A percentile compares a stretch with the other conserved stretches of the same genome.
Evolutionary conservation across 2,888 invertebrate genomes (phyloP).

Genomic region (Pelosia muscerda): DNA sequence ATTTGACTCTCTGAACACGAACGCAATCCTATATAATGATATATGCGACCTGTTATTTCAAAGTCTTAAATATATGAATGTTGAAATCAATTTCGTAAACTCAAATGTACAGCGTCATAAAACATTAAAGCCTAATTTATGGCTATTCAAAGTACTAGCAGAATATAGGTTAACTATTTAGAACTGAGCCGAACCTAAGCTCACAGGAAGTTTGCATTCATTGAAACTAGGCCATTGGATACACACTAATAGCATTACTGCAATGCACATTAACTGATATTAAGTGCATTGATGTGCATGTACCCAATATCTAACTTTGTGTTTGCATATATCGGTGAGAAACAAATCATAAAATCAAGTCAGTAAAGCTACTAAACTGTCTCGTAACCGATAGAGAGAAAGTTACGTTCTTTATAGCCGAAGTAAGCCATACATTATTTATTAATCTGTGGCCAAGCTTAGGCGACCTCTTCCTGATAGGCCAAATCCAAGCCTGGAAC

Average conservation of each 20-base stretch:
- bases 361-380: not conserved
- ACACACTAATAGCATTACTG: slow-evolving; percentile 27
- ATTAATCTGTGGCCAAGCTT: no score
- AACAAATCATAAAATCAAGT: no score
- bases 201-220: slow-evolving; percentile 57
- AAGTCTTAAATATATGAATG: slow-evolving; percentile 1
- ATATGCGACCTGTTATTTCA: not conserved
- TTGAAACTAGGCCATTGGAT: slow-evolving; percentile 52
- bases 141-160: slow-evolving; percentile 32
- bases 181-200: slow-evolving; percentile 51
- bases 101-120: not conserved
- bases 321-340: no score
- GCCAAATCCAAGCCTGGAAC: not conserved
- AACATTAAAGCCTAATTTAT: slow-evolving; percentile 16
- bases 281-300: slow-evolving; percentile 14
- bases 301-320: not conserved
- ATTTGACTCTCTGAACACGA: no score
- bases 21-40: not conserved
- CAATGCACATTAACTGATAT: slow-evolving; percentile 22
- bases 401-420: no score
- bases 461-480: not conserved
- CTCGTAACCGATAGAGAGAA: not conserved
- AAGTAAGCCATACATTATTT: no score
- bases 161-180: slow-evolving; percentile 53
- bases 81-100: slow-evolving; percentile 16